phyloP scores from a whole-genome alignment of 1,140 invertebrate genomes.

The Chlorops oryzae region DNA sequence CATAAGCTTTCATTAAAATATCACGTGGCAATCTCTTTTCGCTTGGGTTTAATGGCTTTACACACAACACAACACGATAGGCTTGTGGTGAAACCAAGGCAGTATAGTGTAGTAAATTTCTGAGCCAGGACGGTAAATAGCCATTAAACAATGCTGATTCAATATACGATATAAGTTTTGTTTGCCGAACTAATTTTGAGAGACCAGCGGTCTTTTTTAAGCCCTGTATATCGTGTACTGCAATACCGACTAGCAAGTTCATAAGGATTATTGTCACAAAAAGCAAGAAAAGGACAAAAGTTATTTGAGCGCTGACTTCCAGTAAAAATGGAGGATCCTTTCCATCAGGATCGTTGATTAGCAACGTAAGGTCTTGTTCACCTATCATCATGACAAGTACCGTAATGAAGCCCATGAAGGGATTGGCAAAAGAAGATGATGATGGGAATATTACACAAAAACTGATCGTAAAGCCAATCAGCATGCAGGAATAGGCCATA shows the following conservation, averaged over 20 bases:
- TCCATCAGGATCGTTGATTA: constrained; percentile 59
- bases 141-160: constrained; percentile 65
- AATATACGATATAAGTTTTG: constrained; percentile 68
- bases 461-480: constrained; percentile 79
- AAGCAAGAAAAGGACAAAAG: constrained; percentile 66
- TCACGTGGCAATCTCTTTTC: constrained; percentile 71
- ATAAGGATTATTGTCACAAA: constrained; percentile 76
- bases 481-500: constrained; percentile 73
- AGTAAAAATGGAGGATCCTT: constrained; percentile 57
- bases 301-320: constrained; percentile 65
- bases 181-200: constrained; percentile 69
- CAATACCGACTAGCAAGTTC: constrained; percentile 74
- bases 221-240: constrained; percentile 73
- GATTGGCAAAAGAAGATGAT: constrained; percentile 70
- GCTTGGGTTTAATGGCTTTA: constrained; percentile 71
- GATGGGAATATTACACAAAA: constrained; percentile 80
- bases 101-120: constrained; percentile 65
- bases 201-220: constrained; percentile 69
- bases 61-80: constrained; percentile 68
- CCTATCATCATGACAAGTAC: constrained; percentile 87
- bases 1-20: constrained; percentile 66
- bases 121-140: constrained; percentile 63
- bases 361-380: constrained; percentile 66
- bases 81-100: constrained; percentile 69
- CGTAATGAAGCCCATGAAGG: constrained; percentile 72